Evolutionary conservation across 2,888 invertebrate species (phyloP).

Genomic region (Orgyia antiqua): DNA sequence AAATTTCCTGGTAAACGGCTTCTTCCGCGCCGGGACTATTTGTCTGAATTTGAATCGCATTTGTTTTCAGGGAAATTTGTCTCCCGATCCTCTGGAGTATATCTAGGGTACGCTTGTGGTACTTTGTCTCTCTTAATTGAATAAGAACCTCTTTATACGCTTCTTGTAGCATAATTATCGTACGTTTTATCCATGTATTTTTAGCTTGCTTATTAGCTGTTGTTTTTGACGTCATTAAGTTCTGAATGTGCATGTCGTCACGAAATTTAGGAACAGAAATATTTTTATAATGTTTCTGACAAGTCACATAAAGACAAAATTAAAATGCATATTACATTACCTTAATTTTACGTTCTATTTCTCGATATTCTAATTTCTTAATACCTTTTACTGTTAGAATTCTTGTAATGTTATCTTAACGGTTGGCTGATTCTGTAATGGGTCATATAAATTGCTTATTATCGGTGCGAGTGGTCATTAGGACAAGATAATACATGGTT

Average conservation of each 20-base stretch:
- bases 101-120: conserved; percentile 49
- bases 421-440: conserved; percentile 55
- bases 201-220: too few relatives aligned
- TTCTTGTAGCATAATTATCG: conserved; percentile 43
- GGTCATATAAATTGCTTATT: conserved; percentile 64
- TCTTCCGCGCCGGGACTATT: conserved; percentile 72
- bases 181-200: conserved; percentile 19
- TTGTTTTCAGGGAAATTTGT: conserved; percentile 73
- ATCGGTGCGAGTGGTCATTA: conserved; percentile 45
- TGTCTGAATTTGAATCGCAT: conserved; percentile 77
- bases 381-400: too few relatives aligned
- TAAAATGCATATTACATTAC: too few relatives aligned
- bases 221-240: too few relatives aligned
- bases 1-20: conserved; percentile 74
- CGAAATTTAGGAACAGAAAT: too few relatives aligned
- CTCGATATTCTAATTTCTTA: too few relatives aligned
- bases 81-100: conserved; percentile 66
- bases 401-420: conserved; percentile 58
- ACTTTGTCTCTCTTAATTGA: conserved; percentile 66
- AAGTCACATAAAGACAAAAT: too few relatives aligned
- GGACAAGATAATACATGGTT: conserved; percentile 38
- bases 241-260: too few relatives aligned
- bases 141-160: conserved; percentile 50
- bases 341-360: too few relatives aligned
- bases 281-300: too few relatives aligned